These are phyloP conservation scores for Aproaerema taeniolella DNA, from an alignment of 2,888 invertebrate genomes.

Conservation along the genomic window DNA sequence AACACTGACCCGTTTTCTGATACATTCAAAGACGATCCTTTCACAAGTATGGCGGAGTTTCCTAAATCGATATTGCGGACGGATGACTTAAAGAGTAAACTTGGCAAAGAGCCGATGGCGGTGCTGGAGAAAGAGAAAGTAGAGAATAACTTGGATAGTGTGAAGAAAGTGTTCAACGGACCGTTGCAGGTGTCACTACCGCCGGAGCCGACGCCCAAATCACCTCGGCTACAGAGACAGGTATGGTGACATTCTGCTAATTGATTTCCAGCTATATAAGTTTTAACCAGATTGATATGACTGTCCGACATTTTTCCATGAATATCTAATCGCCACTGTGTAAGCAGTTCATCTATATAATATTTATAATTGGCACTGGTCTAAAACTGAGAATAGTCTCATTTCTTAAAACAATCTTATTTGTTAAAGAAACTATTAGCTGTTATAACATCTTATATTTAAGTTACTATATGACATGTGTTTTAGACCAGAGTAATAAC, in stretches of 20 bases:
- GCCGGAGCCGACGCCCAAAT: constrained; percentile 75
- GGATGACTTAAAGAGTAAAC: constrained; percentile 45
- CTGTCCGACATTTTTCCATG: no score
- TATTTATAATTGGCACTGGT: no score
- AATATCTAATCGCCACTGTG: no score
- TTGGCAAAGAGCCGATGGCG: constrained; percentile 31
- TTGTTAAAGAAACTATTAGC: no score
- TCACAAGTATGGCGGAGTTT: constrained; percentile 65
- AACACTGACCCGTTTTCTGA: constrained; percentile 82
- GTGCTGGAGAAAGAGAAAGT: constrained; percentile 35
- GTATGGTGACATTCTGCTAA: constrained; percentile 27
- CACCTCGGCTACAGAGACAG: constrained; percentile 63
- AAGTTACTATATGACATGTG: no score
- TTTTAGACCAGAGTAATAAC: no score
- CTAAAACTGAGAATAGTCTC: no score
- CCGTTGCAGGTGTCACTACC: constrained; percentile 83
- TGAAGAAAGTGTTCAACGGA: constrained; percentile 76
- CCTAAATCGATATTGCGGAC: constrained; percentile 42
- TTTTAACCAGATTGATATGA: no score
- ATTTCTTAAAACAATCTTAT: no score
- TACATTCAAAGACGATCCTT: constrained; percentile 79
- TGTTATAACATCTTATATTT: no score
- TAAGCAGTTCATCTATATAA: no score
- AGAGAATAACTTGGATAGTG: constrained; percentile 31
- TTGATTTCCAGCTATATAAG: background rate